Evolutionary conservation across 2,888 invertebrate species (phyloP), one percentile per base, ranked within the genome.

Genomic region (Galerucella nymphaeae): DNA sequence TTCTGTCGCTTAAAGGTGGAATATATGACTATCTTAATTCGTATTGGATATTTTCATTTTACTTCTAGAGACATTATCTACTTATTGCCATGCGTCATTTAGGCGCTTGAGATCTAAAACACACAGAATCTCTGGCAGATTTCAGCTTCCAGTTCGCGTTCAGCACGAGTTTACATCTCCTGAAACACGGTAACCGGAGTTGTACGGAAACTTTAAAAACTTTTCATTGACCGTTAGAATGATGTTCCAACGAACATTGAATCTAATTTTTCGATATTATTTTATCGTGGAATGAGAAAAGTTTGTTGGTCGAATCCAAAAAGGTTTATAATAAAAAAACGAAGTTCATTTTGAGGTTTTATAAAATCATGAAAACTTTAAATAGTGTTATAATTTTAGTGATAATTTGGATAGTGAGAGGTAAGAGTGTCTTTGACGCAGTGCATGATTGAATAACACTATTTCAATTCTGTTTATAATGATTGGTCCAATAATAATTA

Each of bases 1-100:
- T 30, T 30, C 2, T 30, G 23, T 30, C 23, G 3, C 23, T 23
- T 23, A 23, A 3, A 30, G 23, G 23, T 5, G 23, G 23, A 30
- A 23, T 23, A 23, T 23, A 23, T 23, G 23, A 23, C 23, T 23
- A 23, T 23, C 23, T 1, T 23, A 23, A 2, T 23, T 2, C 1
- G 23, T 23, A 23, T 23, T 23, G 23, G 1, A 23, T 23, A 23
- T 23, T 2, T 23, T 23, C 3, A 23, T 23, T 23, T 2, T 23
- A 14, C 9, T 55, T 0, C 4, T 16, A 53, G 1, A 16, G 1
- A 45, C 69, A 55, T 67, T 65, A 66, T 70, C 70, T 42, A 57
- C 58, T 73, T 67, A 64, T 70, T 73, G 73, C 41, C 73, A 73
- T 73, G 73, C 73, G 73, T 73, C 73, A 67, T 57, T 50, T 61